Percentiles rank a stretch among this genome's conserved stretches.
Conservation (phyloP, 2,888 invertebrate genomes). For the Tanaodytes sp. region DNA sequence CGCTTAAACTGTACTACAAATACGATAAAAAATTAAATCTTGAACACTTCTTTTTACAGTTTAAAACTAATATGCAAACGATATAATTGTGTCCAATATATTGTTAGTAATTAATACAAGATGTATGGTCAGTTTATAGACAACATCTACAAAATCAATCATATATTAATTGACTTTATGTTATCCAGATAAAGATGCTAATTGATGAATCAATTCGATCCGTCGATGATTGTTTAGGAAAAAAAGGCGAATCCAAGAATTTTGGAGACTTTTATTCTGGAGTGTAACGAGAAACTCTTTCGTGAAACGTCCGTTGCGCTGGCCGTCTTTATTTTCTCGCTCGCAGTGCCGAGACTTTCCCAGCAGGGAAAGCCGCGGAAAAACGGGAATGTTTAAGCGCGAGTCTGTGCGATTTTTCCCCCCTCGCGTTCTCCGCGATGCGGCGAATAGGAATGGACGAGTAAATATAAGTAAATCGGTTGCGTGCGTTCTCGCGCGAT, state of each 20-base stretch:
- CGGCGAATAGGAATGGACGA: conserved; percentile 49
- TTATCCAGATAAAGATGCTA: background rate
- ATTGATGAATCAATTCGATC: background rate
- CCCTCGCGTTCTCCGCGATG: conserved; percentile 18
- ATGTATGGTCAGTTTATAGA: too few species aligned
- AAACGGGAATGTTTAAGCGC: conserved; percentile 39
- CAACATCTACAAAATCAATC: too few species aligned
- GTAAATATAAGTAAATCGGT: conserved; percentile 54
- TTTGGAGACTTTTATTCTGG: conserved; percentile 29
- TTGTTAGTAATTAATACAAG: too few species aligned
- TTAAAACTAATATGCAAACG: too few species aligned
- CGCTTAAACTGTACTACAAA: too few species aligned
- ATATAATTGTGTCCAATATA: too few species aligned
- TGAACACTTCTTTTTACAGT: too few species aligned
- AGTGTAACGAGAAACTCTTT: conserved; percentile 37
- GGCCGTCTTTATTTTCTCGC: conserved; percentile 21
- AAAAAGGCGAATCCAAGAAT: background rate
- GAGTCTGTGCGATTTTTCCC: conserved; percentile 44
- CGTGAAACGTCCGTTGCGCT: conserved; percentile 15
- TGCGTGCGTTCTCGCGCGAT: conserved; percentile 51
- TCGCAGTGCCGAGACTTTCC: conserved; percentile 40
- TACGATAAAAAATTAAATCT: too few species aligned
- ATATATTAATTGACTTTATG: too few species aligned
- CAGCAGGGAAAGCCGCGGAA: conserved; percentile 49
- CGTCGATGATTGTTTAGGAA: background rate